Evolutionary conservation across 1,140 invertebrate species (phyloP), one percentile per base, ranked within the genome.

Genomic region (Drosophila ambigua): DNA sequence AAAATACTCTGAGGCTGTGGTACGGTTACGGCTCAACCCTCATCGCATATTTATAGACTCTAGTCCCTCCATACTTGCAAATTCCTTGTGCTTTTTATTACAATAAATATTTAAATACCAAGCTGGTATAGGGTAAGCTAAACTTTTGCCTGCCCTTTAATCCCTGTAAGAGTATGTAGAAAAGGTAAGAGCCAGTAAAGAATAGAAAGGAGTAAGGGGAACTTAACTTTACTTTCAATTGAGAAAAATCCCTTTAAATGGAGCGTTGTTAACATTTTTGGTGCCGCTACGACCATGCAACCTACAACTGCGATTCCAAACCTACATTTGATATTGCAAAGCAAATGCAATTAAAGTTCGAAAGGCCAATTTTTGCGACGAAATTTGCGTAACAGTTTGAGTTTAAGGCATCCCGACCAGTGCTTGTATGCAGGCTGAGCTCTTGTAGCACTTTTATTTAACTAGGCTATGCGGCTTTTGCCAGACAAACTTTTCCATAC

Each of bases 381-480:
- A 48, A 26, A n/a, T 28, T 20, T 16, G 8, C 20, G 15, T 13
- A 16, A 28, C 5, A n/a, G 53, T 64, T 64, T 7, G 15, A 50
- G 45, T 68, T 58, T 58, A 15, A 28, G 44, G 26, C 53, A 48
- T 48, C 20, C 20, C 31, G 2, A 13, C 31, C 44, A 23, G 26
- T 45, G 41, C 5, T 57, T 65, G 48, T 64, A 45, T 64, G 77
- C 35, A 43, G 24, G 52, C 45, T 68, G 16, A 73, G 68, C 75
- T 78, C 62, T 49, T 72, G 72, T 68, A 54, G 50, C 58, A 74
- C 77, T 85, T 85, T 87, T 85, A 87, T 85, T 85, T 85, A 87
- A 85, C 77, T 87, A 87, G 77, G 63, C 73, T 85, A 87, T 87
- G 81, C 81, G 74, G 81, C 77, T 85, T 85, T 87, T 39, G 82